Evolutionary conservation across 1,140 invertebrate genomes (phyloP), one percentile per base, ranked within the genome.

Genomic region (Drosophila elegans): DNA sequence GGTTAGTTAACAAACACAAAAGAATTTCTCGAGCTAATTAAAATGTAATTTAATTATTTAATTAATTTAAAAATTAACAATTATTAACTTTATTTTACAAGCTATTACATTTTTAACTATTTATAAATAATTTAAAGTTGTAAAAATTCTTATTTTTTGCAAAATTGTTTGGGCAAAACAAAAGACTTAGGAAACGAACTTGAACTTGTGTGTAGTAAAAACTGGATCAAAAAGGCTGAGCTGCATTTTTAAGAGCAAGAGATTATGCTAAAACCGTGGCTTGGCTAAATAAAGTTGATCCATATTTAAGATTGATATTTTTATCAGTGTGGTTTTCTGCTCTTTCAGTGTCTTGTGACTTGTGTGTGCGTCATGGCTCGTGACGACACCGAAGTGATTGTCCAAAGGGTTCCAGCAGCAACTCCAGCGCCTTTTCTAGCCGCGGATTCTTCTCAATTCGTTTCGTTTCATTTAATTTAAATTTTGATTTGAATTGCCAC

Each of bases 391-490:
- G 6, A 77, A 72, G 72, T 77, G 78, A 81, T 74, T 78, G 69
- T 51, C 42, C 52, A 53, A 80, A 72, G 73, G 78, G 74, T 71
- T 25, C 49, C n/a, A 39, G 7, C 38, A 45, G 41, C 41, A 32
- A 9, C n/a, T 49, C 51, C 52, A 36, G 16, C 63, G 32, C 66
- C 75, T 76, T 84, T 86, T 86, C 84, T 88, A 69, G 61, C 32
- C 52, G 51, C 57, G 55, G 60, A 73, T 67, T 66, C 66, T 77
- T 42, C 48, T 69, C 53, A 51, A 48, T 80, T 74, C 78, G 74
- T 63, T 69, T 72, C 60, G 56, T 79, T 73, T 89, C 81, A 84
- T 89, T 89, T 88, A 69, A 88, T 89, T 88, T 84, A 84, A 89
- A 89, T 88, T 89, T 88, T 77, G 80, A 84, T 88, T 88, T 89